Conservation (phyloP, 2,113 vertebrate species). For the Stegastes partitus region DNA sequence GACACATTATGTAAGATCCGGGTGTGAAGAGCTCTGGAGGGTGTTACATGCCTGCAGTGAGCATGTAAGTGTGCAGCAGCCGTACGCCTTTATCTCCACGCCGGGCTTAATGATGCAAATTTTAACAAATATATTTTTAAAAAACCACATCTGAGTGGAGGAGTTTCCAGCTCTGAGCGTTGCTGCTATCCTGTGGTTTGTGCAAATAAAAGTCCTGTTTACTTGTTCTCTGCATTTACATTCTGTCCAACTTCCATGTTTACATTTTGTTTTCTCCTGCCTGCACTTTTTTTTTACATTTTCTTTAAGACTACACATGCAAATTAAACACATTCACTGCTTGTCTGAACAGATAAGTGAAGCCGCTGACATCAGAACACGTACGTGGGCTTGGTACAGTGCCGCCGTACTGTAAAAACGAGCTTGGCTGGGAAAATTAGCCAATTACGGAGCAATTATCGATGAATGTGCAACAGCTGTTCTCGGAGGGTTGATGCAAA, state of each 20-base stretch:
- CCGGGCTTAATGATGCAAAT: conserved; percentile 41
- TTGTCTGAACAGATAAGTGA: neutral
- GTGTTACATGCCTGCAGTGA: conserved; percentile 56
- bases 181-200: neutral
- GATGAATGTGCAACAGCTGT: conserved; percentile 50
- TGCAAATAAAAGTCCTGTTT: neutral
- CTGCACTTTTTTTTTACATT: neutral
- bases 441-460: conserved; percentile 45
- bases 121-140: conserved; percentile 18
- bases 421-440: conserved; percentile 10
- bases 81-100: conserved; percentile 32
- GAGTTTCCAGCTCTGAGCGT: conserved; percentile 3
- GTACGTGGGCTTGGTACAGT: conserved; percentile 12
- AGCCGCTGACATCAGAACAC: conserved; percentile 22
- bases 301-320: neutral
- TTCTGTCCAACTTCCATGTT: neutral
- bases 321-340: neutral
- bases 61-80: conserved; percentile 47
- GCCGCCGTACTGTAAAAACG: conserved; percentile 35
- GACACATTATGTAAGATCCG: conserved; percentile 47
- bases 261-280: neutral
- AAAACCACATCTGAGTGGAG: neutral
- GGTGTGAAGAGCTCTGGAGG: conserved; percentile 60
- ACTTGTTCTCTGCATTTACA: neutral
- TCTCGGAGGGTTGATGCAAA: neutral